A percentile compares a stretch with the other conserved stretches of the same genome.
These are phyloP conservation scores for Echinometra lucunter DNA, from an alignment of 53 echinoderm and acorn worm species.

Conservation along the genomic window DNA sequence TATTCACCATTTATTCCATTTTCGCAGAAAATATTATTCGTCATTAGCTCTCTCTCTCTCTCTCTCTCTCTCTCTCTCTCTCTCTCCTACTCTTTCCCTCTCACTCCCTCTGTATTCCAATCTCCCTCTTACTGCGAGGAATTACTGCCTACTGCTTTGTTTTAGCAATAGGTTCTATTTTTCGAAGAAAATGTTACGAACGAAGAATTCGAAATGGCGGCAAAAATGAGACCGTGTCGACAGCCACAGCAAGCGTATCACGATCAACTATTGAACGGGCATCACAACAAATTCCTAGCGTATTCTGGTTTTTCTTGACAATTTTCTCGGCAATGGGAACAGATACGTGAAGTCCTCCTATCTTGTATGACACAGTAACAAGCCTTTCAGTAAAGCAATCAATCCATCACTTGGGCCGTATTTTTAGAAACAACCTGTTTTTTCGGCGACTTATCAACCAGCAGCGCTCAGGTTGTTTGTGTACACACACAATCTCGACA, in stretches of 20 bases:
- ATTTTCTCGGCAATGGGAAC: neutral
- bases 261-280: neutral
- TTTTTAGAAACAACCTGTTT: constrained; percentile 65
- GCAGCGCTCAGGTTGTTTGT: constrained; percentile 48
- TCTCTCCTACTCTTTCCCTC: neutral
- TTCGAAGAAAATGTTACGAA: constrained; percentile 1
- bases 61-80: too few species aligned
- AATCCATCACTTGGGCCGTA: constrained; percentile 52
- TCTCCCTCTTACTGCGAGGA: too few species aligned
- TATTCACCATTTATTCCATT: too few species aligned
- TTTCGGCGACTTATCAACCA: constrained; percentile 46
- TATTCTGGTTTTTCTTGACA: neutral
- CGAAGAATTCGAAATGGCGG: constrained; percentile 11
- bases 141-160: neutral
- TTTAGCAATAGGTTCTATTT: constrained; percentile 13
- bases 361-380: constrained; percentile 49
- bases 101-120: too few species aligned
- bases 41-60: too few species aligned
- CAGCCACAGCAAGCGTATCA: neutral
- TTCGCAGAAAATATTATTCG: too few species aligned
- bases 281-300: neutral
- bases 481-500: constrained; percentile 32
- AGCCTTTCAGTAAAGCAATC: constrained; percentile 53
- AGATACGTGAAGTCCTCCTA: neutral
- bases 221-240: constrained; percentile 41